phyloP scores from a whole-genome alignment of 2,113 vertebrate species.

The Isichthys henryi region DNA sequence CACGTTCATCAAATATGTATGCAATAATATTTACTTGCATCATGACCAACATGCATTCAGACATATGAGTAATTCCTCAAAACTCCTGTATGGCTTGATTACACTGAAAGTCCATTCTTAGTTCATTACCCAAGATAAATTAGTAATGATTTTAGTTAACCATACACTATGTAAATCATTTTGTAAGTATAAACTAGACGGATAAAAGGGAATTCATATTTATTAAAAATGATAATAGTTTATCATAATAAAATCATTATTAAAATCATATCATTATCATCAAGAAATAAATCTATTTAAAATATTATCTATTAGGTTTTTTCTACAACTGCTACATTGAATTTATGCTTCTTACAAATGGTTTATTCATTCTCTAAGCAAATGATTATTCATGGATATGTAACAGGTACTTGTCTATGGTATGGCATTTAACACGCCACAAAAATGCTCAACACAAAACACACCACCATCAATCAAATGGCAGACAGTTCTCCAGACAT shows the following conservation, averaged over 20 bases:
- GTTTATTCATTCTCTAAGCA: not conserved
- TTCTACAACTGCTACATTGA: not conserved
- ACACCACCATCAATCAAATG: not conserved
- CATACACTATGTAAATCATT: not conserved
- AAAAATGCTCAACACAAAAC: not conserved
- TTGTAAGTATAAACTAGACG: not conserved
- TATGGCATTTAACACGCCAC: not conserved
- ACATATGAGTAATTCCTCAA: not conserved
- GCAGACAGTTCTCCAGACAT: not conserved
- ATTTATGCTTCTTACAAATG: not conserved
- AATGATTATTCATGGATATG: not conserved
- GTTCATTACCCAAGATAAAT: not conserved
- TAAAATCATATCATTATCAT: not conserved
- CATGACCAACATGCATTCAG: not conserved
- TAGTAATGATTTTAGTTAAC: not conserved
- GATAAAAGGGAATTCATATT: not conserved
- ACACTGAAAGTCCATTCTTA: not conserved
- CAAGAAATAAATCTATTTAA: not conserved
- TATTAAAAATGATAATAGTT: not conserved
- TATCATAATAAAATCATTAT: not conserved
- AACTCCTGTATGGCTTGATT: not conserved
- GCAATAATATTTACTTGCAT: not conserved
- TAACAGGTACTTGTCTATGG: not conserved
- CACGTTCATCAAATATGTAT: not conserved
- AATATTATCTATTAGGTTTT: not conserved